Evolutionary conservation across 53 echinoderm and acorn worm species (phyloP).

Genomic region (Apostichopus leukothele): DNA sequence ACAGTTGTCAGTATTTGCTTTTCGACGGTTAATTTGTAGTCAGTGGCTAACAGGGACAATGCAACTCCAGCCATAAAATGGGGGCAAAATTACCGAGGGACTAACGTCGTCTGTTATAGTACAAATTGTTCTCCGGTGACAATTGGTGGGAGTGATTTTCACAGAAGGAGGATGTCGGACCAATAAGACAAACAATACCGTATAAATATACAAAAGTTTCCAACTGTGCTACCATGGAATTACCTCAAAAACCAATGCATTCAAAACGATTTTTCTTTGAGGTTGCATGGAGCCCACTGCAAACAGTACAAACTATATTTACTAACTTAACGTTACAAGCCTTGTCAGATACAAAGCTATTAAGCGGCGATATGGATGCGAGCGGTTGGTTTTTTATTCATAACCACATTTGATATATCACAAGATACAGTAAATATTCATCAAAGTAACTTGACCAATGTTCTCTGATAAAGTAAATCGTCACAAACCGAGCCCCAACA

Average conservation of each 20-base stretch:
- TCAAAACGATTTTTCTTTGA: too few relatives aligned
- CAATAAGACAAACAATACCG: background rate
- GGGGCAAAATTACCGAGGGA: background rate
- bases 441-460: too few relatives aligned
- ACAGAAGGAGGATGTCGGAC: background rate
- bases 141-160: background rate
- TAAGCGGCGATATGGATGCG: too few relatives aligned
- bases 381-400: too few relatives aligned
- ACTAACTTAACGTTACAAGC: too few relatives aligned
- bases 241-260: background rate
- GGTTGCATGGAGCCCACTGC: too few relatives aligned
- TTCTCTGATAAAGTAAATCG: too few relatives aligned
- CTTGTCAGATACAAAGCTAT: too few relatives aligned
- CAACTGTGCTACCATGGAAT: background rate
- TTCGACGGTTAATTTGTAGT: background rate
- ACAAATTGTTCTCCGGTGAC: background rate
- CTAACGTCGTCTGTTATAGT: background rate
- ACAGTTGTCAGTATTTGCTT: background rate
- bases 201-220: background rate
- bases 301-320: too few relatives aligned
- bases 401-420: too few relatives aligned
- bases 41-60: background rate
- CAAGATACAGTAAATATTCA: too few relatives aligned
- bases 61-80: background rate
- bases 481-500: too few relatives aligned